Evolutionary conservation across 2,797 vertebrate genomes (phyloP).

Genomic region (Chelon auratus): DNA sequence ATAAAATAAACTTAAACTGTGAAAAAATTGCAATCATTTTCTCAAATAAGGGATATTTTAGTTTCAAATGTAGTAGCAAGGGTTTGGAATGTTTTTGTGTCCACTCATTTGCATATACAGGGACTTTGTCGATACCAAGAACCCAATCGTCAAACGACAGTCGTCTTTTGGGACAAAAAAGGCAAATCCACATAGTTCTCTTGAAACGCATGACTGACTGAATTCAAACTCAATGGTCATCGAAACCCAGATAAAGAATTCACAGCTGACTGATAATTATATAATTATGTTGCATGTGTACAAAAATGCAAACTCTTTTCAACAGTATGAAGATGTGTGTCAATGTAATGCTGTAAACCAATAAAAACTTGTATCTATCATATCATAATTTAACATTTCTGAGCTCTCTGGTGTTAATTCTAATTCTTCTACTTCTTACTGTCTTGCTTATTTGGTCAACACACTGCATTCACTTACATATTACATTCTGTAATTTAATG

Average conservation of each 20-base stretch:
- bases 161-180: constrained; percentile 12
- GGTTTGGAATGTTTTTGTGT: constrained; percentile 27
- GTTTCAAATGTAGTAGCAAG: constrained; percentile 24
- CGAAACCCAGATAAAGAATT: constrained; percentile 9
- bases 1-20: constrained; percentile 52
- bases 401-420: constrained; percentile 3
- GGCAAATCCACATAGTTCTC: constrained; percentile 26
- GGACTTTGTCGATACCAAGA: neutral
- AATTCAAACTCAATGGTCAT: constrained; percentile 6
- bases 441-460: neutral
- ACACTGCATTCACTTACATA: neutral
- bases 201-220: constrained; percentile 26
- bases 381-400: neutral
- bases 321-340: constrained; percentile 9
- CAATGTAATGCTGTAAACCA: constrained; percentile 38
- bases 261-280: constrained; percentile 6
- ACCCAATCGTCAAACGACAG: constrained; percentile 22
- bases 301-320: constrained; percentile 23
- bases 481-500: neutral
- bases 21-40: constrained; percentile 42
- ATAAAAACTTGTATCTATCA: constrained; percentile 50
- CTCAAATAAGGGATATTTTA: constrained; percentile 21
- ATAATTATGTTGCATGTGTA: constrained; percentile 43
- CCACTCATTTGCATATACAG: neutral
- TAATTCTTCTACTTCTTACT: neutral